Percentiles rank a stretch among this genome's conserved stretches.
Evolutionary conservation across 2,113 vertebrate species (phyloP).

Genomic region (Nestor notabilis): DNA sequence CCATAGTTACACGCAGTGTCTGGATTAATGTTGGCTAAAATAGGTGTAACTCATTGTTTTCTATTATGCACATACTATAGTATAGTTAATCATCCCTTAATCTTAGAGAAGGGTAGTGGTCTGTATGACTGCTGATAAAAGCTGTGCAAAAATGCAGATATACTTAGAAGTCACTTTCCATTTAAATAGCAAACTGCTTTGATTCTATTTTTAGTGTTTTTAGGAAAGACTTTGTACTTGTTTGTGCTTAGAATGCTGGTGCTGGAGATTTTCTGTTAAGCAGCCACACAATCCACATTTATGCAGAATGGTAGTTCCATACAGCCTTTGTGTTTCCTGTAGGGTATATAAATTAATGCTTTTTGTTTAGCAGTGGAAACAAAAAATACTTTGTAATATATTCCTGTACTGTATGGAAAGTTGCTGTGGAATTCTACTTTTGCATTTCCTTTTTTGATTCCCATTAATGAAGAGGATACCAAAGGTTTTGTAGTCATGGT

Average conservation of each 20-base stretch:
- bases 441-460: not conserved
- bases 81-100: not conserved
- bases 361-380: not conserved
- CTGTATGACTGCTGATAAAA: not conserved
- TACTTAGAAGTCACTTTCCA: not conserved
- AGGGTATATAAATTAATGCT: not conserved
- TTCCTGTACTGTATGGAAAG: not conserved
- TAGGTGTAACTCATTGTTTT: not conserved
- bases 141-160: not conserved
- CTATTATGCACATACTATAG: not conserved
- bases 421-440: not conserved
- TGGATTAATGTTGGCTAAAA: not conserved
- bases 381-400: not conserved
- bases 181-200: not conserved
- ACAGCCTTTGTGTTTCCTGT: not conserved
- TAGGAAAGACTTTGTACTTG: not conserved
- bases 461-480: not conserved
- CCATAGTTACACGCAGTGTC: not conserved
- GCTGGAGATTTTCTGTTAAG: not conserved
- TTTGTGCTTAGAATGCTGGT: not conserved
- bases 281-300: not conserved
- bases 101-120: not conserved
- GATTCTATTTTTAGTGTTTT: not conserved
- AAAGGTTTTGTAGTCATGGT: not conserved
- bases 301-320: not conserved